Conservation (phyloP, 2,797 vertebrate genomes). For the Neosilurus mollespiculum region DNA sequence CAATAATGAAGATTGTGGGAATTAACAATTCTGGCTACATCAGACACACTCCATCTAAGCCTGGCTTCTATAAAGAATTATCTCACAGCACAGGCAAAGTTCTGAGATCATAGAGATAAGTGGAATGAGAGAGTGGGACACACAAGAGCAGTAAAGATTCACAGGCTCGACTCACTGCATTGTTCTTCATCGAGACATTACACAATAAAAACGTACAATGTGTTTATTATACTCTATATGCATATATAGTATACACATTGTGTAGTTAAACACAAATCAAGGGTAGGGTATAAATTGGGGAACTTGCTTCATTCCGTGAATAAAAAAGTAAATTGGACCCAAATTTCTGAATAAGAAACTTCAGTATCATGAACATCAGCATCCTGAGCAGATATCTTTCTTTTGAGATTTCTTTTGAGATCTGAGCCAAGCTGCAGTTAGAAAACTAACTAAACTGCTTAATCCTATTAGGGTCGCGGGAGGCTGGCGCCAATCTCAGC, state of each 20-base stretch:
- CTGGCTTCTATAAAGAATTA: constrained; percentile 12
- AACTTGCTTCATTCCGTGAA: too few relatives aligned
- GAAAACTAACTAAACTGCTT: not conserved
- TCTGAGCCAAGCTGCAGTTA: not conserved
- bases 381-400: too few relatives aligned
- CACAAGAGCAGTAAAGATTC: not conserved
- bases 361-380: too few relatives aligned
- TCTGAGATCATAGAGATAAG: constrained; percentile 26
- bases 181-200: not conserved
- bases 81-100: constrained; percentile 9
- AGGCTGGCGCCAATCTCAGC: too few relatives aligned
- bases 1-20: constrained; percentile 17
- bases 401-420: not conserved
- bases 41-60: constrained; percentile 8
- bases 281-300: too few relatives aligned
- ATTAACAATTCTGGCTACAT: constrained; percentile 9
- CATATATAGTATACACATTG: not conserved
- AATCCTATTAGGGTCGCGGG: too few relatives aligned
- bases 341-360: too few relatives aligned
- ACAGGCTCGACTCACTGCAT: not conserved
- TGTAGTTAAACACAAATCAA: not conserved
- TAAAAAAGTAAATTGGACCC: too few relatives aligned
- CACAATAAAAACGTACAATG: not conserved
- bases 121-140: not conserved
- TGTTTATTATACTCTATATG: not conserved